Evolutionary conservation across 2,797 vertebrate species (phyloP), one percentile per base, ranked within the genome.

Genomic region (Syngnathus acus): DNA sequence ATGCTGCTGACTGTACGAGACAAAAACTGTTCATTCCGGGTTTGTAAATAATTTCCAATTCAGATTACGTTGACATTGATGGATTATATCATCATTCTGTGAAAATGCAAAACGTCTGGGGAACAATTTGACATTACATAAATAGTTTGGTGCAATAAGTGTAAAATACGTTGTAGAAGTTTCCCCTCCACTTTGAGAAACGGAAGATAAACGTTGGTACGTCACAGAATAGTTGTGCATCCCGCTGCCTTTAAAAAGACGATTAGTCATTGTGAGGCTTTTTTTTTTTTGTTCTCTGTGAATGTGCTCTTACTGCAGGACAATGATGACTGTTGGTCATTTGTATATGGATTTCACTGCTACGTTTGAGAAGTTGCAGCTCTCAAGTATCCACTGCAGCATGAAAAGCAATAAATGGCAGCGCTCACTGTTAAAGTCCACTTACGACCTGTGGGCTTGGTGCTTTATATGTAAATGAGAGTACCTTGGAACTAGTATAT

Each of bases 381-480:
- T 88, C 88, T 89, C 85, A 85, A 80, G 84, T 83, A 85, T 79
- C 84, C 83, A 87, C 82, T 82, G 87, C 88, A 79, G 85, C 87
- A 88, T 90, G 86, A 85, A 89, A 89, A 86, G 87, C 81, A 87
- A 88, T 90, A 87, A 89, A 90, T 83, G 83, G 85, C 76, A 68
- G 79, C 78, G 84, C 86, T 88, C 78, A 80, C 82, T 83, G 84
- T 89, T 87, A 84, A 87, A 87, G 88, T 86, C 85, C 84, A 84
- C 87, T 88, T 85, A 87, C 77, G 81, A 83, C 70, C 80, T 77
- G 84, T 87, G 82, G 84, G 79, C 77, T 71, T 67, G 65, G 77
- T 81, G 84, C 86, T 89, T 83, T 88, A 88, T 86, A 87, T 89
- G 88, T 80, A 90, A 89, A 91, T 90, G 83, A 86, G 82, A 83